A percentile compares a stretch with the other conserved stretches of the same genome.
Conservation (phyloP, 2,797 vertebrate genomes). For the Pipistrellus pygmaeus region DNA sequence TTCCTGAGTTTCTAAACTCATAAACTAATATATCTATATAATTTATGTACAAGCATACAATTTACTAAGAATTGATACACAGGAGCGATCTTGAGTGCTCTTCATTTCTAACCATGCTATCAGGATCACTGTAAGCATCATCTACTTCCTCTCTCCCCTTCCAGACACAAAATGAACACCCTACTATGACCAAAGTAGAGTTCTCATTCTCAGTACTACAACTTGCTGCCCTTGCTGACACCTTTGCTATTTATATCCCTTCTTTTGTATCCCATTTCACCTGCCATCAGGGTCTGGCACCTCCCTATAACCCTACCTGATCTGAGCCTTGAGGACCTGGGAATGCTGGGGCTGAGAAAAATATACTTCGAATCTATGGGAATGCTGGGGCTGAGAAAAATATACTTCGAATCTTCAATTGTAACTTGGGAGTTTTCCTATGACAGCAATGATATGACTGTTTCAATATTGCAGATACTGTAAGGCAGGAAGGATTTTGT, state of each 20-base stretch:
- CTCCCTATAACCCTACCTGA: neutral
- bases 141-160: neutral
- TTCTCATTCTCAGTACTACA: neutral
- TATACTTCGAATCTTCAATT: neutral
- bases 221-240: neutral
- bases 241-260: neutral
- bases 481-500: neutral
- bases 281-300: neutral
- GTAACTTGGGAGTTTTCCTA: neutral
- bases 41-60: neutral
- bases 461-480: neutral
- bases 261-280: neutral
- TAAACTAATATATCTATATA: neutral
- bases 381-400: neutral
- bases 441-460: neutral
- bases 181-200: no score
- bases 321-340: no score
- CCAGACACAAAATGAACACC: neutral
- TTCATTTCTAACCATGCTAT: neutral
- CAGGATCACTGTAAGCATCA: neutral
- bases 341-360: neutral
- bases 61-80: neutral
- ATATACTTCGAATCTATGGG: neutral
- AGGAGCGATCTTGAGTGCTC: neutral
- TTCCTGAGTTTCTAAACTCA: slow-evolving; percentile 46